These are phyloP conservation scores for Cristatella mucedo DNA, from an alignment of 2,888 invertebrate genomes.

Conservation along the genomic window DNA sequence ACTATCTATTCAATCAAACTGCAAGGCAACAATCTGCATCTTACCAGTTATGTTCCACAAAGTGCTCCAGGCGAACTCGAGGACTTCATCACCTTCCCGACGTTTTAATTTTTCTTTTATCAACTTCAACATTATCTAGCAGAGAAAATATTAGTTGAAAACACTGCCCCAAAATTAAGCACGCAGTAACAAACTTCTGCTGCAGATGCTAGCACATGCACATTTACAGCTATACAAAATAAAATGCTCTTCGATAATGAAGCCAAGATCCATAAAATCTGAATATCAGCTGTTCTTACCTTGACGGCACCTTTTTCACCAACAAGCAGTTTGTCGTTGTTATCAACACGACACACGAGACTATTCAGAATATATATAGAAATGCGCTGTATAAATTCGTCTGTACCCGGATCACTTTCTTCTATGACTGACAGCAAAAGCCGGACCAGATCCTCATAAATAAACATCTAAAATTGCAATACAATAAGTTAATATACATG, in stretches of 20 bases:
- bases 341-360: conserved; percentile 87
- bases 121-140: conserved; percentile 67
- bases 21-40: neutral
- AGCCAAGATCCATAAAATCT: neutral
- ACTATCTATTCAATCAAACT: too few species aligned
- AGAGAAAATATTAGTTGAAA: conserved; percentile 15
- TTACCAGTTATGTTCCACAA: conserved; percentile 69
- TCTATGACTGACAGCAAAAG: conserved; percentile 65
- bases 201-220: neutral
- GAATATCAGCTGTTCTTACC: conserved; percentile 18
- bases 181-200: conserved; percentile 13
- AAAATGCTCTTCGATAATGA: neutral
- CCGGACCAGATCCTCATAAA: conserved; percentile 68
- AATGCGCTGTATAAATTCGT: conserved; percentile 80
- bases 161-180: neutral
- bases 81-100: conserved; percentile 73
- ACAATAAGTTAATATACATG: conserved; percentile 2
- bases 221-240: neutral
- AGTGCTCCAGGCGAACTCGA: conserved; percentile 97
- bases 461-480: conserved; percentile 54
- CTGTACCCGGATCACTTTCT: conserved; percentile 47
- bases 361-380: conserved; percentile 87
- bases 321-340: conserved; percentile 71
- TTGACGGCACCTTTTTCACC: conserved; percentile 65
- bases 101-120: conserved; percentile 63